These are phyloP conservation scores for Aythya baeri DNA, from an alignment of 2,113 vertebrate species.

Conservation along the genomic window DNA sequence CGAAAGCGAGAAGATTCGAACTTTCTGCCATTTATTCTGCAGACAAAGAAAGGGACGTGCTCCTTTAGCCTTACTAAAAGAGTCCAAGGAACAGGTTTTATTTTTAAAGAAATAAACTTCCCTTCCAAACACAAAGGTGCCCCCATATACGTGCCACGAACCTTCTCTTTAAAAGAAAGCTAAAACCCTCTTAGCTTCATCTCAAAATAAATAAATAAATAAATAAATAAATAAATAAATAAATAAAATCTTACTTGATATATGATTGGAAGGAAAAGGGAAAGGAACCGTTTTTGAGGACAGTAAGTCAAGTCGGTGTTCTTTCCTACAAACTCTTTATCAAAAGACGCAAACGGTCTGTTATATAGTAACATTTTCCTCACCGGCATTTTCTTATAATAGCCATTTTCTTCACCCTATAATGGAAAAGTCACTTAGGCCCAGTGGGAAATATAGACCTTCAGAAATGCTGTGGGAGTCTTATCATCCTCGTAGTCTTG, in stretches of 20 bases:
- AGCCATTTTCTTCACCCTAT: slow-evolving; percentile 35
- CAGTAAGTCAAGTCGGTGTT: neutral
- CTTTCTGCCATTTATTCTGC: neutral
- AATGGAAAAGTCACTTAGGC: slow-evolving; percentile 37
- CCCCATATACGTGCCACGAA: neutral
- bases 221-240: neutral
- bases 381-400: neutral
- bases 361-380: neutral
- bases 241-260: neutral
- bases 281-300: neutral
- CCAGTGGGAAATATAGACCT: neutral
- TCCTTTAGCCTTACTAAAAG: neutral
- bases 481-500: neutral
- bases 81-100: neutral
- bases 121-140: neutral
- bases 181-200: neutral
- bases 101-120: slow-evolving; percentile 15
- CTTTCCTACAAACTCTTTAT: neutral
- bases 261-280: neutral
- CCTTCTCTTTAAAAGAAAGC: neutral
- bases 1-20: neutral
- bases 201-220: neutral
- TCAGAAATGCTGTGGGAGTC: neutral
- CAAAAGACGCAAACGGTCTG: neutral
- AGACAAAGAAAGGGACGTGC: neutral